Percentiles rank a stretch among this genome's conserved stretches.
phyloP scores from a whole-genome alignment of 2,797 vertebrate genomes.

The Leptatherina wallacei region DNA sequence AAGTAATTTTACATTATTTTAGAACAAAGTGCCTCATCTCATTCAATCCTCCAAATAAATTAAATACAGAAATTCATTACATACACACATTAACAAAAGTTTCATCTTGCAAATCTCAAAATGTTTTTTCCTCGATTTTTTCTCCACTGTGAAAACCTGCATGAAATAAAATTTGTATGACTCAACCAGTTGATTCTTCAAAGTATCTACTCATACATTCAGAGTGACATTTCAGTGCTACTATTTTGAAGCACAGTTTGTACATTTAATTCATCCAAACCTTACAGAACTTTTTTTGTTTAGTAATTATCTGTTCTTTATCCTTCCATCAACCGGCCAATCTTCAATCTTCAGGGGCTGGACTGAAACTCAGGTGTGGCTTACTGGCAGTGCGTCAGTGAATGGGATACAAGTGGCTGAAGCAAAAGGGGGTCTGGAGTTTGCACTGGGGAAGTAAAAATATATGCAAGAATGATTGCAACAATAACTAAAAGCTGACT shows the following conservation, averaged over 20 bases:
- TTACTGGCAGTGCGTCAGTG: slow-evolving; percentile 92
- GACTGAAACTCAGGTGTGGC: slow-evolving; percentile 85
- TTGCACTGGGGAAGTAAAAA: slow-evolving; percentile 82
- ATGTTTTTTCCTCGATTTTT: slow-evolving; percentile 34
- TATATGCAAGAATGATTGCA: neutral
- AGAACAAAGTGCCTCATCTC: slow-evolving; percentile 90
- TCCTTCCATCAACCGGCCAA: slow-evolving; percentile 23
- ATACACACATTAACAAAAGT: slow-evolving; percentile 67
- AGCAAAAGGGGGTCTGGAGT: slow-evolving; percentile 89
- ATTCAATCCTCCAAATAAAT: slow-evolving; percentile 92
- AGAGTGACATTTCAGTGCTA: slow-evolving; percentile 15
- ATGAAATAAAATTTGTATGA: slow-evolving; percentile 29
- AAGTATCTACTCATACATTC: slow-evolving; percentile 8
- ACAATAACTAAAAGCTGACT: neutral
- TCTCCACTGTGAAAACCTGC: slow-evolving; percentile 22
- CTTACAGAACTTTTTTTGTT: neutral
- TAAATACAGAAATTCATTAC: slow-evolving; percentile 82
- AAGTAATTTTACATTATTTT: slow-evolving; percentile 66
- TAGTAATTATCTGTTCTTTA: slow-evolving; percentile 15
- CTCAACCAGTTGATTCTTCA: slow-evolving; percentile 12
- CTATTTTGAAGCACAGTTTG: neutral
- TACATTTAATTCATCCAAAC: slow-evolving; percentile 7
- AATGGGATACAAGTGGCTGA: slow-evolving; percentile 89
- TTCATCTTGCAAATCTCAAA: slow-evolving; percentile 32
- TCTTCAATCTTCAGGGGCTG: slow-evolving; percentile 3